Evolutionary conservation across 2,797 vertebrate genomes (phyloP).

Genomic region (Allobates femoralis): DNA sequence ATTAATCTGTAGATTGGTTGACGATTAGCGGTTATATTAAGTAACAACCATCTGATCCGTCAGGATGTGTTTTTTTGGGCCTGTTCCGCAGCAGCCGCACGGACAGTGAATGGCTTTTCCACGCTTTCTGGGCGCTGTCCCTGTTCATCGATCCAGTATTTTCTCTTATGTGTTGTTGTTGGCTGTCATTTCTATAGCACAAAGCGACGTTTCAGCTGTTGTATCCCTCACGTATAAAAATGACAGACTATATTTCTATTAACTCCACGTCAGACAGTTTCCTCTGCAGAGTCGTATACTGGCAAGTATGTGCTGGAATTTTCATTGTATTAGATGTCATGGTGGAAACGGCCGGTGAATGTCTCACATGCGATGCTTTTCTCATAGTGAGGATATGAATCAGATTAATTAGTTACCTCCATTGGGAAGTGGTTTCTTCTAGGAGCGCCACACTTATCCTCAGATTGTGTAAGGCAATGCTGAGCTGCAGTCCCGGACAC

Average conservation of each 20-base stretch:
- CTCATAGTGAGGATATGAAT: background rate
- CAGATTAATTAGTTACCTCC: background rate
- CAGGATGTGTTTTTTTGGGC: conserved; percentile 26
- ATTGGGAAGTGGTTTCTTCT: background rate
- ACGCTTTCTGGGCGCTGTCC: conserved; percentile 12
- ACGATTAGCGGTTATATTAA: conserved; percentile 43
- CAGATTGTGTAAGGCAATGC: background rate
- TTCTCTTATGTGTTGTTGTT: conserved; percentile 33
- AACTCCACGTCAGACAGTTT: conserved; percentile 16
- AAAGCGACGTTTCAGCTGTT: background rate
- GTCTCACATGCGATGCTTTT: background rate
- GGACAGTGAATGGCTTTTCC: conserved; percentile 30
- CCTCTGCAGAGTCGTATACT: background rate
- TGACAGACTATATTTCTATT: conserved; percentile 29
- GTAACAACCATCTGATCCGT: background rate
- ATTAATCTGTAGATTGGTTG: conserved; percentile 1
- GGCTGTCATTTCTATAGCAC: background rate
- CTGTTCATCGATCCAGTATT: conserved; percentile 22
- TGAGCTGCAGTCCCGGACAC: too few relatives aligned
- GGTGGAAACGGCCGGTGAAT: background rate
- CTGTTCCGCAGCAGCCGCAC: background rate
- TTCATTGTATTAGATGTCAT: background rate
- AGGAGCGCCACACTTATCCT: background rate
- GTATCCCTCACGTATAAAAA: background rate
- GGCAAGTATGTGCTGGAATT: background rate